phyloP scores from a whole-genome alignment of 1,140 invertebrate genomes.

The Pogonomyrmex barbatus region DNA sequence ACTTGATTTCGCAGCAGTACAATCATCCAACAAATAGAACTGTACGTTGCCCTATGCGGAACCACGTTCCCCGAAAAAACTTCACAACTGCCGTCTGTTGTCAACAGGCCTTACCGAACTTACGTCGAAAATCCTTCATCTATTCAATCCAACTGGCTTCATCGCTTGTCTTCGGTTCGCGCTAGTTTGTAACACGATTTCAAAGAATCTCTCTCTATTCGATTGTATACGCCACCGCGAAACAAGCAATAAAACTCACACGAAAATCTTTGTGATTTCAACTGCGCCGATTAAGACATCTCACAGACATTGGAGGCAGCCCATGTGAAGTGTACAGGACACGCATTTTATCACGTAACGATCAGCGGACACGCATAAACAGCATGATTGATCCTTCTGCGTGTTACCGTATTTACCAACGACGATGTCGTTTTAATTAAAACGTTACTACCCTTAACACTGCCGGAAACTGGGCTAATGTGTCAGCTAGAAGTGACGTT shows the following conservation, averaged over 20 bases:
- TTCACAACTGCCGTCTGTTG: constrained; percentile 83
- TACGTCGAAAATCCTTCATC: constrained; percentile 66
- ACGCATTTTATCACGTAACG: constrained; percentile 71
- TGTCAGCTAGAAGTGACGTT: constrained; percentile 52
- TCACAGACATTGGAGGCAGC: constrained; percentile 35
- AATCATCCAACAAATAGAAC: constrained; percentile 86
- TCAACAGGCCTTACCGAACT: constrained; percentile 79
- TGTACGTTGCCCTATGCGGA: constrained; percentile 80
- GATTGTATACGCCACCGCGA: background rate
- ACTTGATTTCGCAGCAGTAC: constrained; percentile 86
- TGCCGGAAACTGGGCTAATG: constrained; percentile 61
- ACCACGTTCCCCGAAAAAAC: constrained; percentile 79
- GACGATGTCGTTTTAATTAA: constrained; percentile 78
- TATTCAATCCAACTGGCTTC: constrained; percentile 16
- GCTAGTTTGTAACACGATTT: constrained; percentile 10
- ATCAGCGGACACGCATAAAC: constrained; percentile 76
- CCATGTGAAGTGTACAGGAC: constrained; percentile 24
- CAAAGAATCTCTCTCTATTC: constrained; percentile 48
- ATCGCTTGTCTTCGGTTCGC: constrained; percentile 31
- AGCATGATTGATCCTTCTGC: constrained; percentile 81
- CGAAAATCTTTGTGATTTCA: constrained; percentile 34
- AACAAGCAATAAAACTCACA: constrained; percentile 6
- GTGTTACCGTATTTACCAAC: constrained; percentile 80
- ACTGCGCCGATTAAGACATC: constrained; percentile 34
- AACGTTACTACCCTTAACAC: constrained; percentile 68